These are phyloP conservation scores for Aporophyla lueneburgensis DNA, from an alignment of 2,888 invertebrate species.

Conservation along the genomic window DNA sequence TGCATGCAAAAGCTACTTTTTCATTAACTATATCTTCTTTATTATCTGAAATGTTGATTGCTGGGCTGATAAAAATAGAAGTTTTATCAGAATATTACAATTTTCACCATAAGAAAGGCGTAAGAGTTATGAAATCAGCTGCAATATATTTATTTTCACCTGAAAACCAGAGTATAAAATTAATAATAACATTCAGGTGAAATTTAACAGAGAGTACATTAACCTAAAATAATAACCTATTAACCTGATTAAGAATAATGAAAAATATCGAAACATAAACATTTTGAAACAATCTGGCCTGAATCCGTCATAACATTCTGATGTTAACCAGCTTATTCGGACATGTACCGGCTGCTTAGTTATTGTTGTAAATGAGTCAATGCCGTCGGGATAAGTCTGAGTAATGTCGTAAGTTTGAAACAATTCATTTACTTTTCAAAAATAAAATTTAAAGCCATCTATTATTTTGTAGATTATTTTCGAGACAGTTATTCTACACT, in stretches of 20 bases:
- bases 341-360: slow-evolving; percentile 36
- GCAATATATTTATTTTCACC: not conserved
- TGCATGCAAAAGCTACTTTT: not conserved
- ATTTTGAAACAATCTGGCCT: slow-evolving; percentile 57
- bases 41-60: not conserved
- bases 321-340: slow-evolving; percentile 56
- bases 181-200: slow-evolving; percentile 27
- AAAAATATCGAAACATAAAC: slow-evolving; percentile 53
- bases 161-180: not conserved
- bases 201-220: slow-evolving; percentile 9
- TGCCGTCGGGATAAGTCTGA: not conserved
- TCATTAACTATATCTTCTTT: not conserved
- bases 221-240: slow-evolving; percentile 34
- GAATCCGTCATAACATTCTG: slow-evolving; percentile 65
- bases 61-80: not conserved
- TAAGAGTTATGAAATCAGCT: not conserved
- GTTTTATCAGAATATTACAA: not conserved
- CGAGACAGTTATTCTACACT: not conserved
- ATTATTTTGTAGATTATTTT: not conserved
- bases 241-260: slow-evolving; percentile 49
- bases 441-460: not conserved
- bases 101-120: not conserved
- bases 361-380: slow-evolving; percentile 46
- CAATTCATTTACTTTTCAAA: not conserved
- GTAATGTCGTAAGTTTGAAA: not conserved